Base-by-base conservation (phyloP, 2,888 invertebrate species). In the Tanytarsus gracilentus region DNA sequence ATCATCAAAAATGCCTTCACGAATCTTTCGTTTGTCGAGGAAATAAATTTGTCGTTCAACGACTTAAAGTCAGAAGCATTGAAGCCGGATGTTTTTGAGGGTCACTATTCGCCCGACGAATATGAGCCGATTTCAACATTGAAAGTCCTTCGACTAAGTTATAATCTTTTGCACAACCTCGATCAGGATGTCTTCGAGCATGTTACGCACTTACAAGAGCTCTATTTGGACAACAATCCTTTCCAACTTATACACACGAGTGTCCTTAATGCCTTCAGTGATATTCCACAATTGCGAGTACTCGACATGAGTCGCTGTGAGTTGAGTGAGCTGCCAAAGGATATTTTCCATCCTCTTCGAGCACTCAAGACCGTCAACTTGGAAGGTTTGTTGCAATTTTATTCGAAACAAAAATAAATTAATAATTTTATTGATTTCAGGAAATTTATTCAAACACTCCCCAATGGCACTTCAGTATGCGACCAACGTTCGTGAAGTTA, bases 101-200 rank as follows among this genome's bases (percentile, higher is more conserved):
- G 75, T 63, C 63, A 63, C 3, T 74, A 68, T 62, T 64, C 68
- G 2, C 21, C 58, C 1, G 27, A 65, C 2, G 63, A 65, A 25
- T 72, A 67, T 63, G 63, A 67, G 52, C 70, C 73, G 0, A 30
- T 73, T 16, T 63, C 61, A 2, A 67, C 68, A 16, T 29, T 72
- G 7, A 67, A 62, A 39, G 67, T 68, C 27, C 61, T 74, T 0
- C 66, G 82, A 67, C 72, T 93, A 62, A 83, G 83, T 0, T 70
- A 81, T 68, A 93, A 93, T 69, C 75, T 78, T 21, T 70, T 91
- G 1, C 85, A 86, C 65, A 79, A 81, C 0, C 70, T 91, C n/a
- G 70, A 86, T 66, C 77, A 76, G 53, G 85, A 88, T 68, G 66
- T 88, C 1, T 91, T 94, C 69, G 85, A 86, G 66, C 89, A 92